Percentiles rank a stretch among this genome's conserved stretches.
phyloP scores from a whole-genome alignment of 53 echinoderm and acorn worm genomes.

The Apostichopus leukothele region DNA sequence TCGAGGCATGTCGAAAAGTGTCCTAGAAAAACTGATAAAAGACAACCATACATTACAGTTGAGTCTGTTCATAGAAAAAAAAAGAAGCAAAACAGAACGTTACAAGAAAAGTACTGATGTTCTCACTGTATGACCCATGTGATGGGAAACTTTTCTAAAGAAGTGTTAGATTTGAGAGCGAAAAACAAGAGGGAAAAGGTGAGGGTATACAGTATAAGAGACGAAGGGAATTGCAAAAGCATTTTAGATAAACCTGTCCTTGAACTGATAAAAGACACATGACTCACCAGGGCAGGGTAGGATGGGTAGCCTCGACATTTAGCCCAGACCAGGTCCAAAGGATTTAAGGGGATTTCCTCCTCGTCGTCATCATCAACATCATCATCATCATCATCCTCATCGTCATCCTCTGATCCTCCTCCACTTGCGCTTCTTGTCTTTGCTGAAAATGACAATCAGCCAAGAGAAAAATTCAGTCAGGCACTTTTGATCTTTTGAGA shows the following conservation, averaged over 20 bases:
- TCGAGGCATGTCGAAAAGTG: too few relatives aligned
- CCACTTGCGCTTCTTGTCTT: slow-evolving; percentile 71
- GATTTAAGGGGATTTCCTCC: slow-evolving; percentile 96
- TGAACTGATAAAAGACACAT: slow-evolving; percentile 35
- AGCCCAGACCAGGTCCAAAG: slow-evolving; percentile 97
- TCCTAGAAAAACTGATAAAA: too few relatives aligned
- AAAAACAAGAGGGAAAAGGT: too few relatives aligned
- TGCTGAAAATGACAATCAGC: slow-evolving; percentile 48
- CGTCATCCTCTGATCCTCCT: slow-evolving; percentile 49
- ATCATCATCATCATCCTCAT: slow-evolving; percentile 82
- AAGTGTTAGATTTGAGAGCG: too few relatives aligned
- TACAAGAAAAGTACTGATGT: too few relatives aligned
- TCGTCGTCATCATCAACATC: slow-evolving; percentile 62
- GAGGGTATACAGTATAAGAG: too few relatives aligned
- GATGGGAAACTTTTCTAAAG: too few relatives aligned
- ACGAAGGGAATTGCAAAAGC: not conserved
- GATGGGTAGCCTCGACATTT: slow-evolving; percentile 99
- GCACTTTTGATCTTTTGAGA: not conserved
- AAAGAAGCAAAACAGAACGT: too few relatives aligned
- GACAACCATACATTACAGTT: too few relatives aligned
- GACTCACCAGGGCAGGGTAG: slow-evolving; percentile 97
- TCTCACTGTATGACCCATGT: too few relatives aligned
- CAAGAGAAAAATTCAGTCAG: slow-evolving; percentile 3
- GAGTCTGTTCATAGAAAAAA: too few relatives aligned
- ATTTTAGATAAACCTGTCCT: not conserved